Base-by-base conservation (phyloP, 2,888 invertebrate genomes). In the Pseudoips prasinana region DNA sequence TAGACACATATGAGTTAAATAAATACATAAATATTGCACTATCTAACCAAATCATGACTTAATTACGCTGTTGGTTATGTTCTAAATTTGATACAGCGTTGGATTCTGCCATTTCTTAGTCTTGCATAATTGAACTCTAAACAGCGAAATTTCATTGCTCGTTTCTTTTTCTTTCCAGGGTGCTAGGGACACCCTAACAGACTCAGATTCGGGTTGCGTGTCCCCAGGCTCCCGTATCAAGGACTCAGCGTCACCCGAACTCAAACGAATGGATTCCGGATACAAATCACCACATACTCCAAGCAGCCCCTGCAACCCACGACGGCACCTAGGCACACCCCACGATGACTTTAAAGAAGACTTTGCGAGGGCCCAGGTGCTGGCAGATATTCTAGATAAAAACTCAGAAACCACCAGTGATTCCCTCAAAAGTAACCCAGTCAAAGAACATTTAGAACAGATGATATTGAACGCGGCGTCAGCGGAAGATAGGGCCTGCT, bases 401-500 rank as follows among this genome's bases (percentile, higher is more conserved):
- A 86, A 75, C 53, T 86, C 86, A 0, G 88, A 86, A 53, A 63
- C 74, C 38, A 71, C 76, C 57, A 84, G 81, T 64, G 87, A 88
- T 51, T 87, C 86, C 23, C 59, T 87, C 41, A 83, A 75, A 50
- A 84, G 80, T 46, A 88, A 84, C 42, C 86, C 87, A 39, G 86
- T 89, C 39, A 89, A 84, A 50, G 88, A 89, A 18, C 88, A 85
- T 55, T 54, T 89, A 28, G 89, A 89, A 48, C 86, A 86, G 60
- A 89, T 89, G 88, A 83, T 89, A 46, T 42, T 89, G 50, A 89
- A 83, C 33, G 85, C 89, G 25, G 80, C 79, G 7, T 87, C 88
- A 8, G 89, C 89, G 37, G 90, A 91, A 20, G 92, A 92, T 56
- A 90, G 91, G 63, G 83, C 88, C 29, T 92, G 92, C 53, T 76